Conservation (phyloP, 2,888 invertebrate species). For the Harpagoxenus sublaevis region DNA sequence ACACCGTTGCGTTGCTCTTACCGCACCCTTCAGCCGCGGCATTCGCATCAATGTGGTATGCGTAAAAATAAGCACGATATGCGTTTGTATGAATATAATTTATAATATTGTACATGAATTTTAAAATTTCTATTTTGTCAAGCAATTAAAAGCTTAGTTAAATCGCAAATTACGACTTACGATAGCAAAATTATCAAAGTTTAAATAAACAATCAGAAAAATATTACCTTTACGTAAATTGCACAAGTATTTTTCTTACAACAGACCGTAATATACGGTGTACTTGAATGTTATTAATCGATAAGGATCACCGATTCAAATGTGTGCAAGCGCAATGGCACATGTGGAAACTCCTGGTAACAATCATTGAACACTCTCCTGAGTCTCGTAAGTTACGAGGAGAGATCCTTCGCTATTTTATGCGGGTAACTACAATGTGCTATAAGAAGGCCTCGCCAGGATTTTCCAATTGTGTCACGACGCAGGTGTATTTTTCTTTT, state of each 20-base stretch:
- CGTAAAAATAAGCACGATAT: conserved; percentile 29
- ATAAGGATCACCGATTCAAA: conserved; percentile 24
- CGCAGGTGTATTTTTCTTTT: conserved; percentile 29
- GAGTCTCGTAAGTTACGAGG: conserved; percentile 41
- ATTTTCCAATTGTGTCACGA: conserved; percentile 71
- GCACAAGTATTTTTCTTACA: neutral
- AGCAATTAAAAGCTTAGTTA: neutral
- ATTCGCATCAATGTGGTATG: conserved; percentile 78
- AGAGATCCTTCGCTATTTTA: conserved; percentile 46
- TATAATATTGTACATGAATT: conserved; percentile 17
- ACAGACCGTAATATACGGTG: neutral
- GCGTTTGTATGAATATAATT: neutral
- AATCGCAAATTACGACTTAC: conserved; percentile 11
- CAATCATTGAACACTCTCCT: conserved; percentile 36
- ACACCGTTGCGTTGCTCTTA: conserved; percentile 66
- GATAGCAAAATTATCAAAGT: neutral
- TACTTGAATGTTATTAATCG: conserved; percentile 11
- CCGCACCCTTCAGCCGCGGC: conserved; percentile 74
- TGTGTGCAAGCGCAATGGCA: conserved; percentile 60
- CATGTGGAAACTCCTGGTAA: conserved; percentile 66
- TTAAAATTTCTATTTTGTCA: neutral
- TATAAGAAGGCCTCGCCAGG: conserved; percentile 54
- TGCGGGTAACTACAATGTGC: neutral
- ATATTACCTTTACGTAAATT: neutral
- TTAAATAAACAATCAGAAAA: conserved; percentile 6